Base-by-base conservation (phyloP, 2,113 vertebrate genomes). In the Brienomyrus brachyistius region DNA sequence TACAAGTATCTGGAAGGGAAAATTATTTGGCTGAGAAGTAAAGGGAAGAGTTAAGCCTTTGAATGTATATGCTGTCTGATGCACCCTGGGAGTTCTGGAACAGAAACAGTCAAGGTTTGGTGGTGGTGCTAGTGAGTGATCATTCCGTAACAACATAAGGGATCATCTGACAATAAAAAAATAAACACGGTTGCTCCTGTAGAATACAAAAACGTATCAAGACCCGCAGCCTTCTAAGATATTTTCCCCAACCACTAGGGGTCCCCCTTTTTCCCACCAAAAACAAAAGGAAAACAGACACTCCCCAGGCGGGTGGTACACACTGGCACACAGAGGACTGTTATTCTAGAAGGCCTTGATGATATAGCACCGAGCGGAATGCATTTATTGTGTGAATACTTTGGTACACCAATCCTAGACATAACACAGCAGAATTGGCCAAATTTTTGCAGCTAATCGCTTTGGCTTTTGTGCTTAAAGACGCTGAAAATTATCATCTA, bases 71-170 rank as follows among this genome's bases (percentile, higher is more conserved):
- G 5, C 74, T 19, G 13, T 31, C 98, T 0, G 97, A 97, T 88
- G 97, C 98, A 95, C 98, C 97, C 94, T 99, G 98, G 7, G 98
- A 98, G 91, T 98, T 97, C 98, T 98, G 93, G 23, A 17, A 45
- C 87, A 87, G 19, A 35, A 87, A 19, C 21, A 21, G 5, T 11
- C 8, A 19, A 54, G 54, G 4, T 59, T 1, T 43, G 4, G 54
- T 10, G 2, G 19, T 4, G 40, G 8, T 19, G 74, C 5, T 43
- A 19, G 6, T 43, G 74, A 80, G 11, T 15, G 27, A 70, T 31
- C 27, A 5, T 74, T n/a, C 66, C 66, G 15, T 5, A 35, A 27
- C n/a, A 35, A 74, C 66, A 15, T 35, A 15, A 74, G 17, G 74
- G 13, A 43, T 35, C 74, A 19, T 80, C 11, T 19, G 35, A 80